A percentile compares a stretch with the other conserved stretches of the same genome.
phyloP scores from a whole-genome alignment of 1,140 invertebrate species.

The Neodiprion lecontei region DNA sequence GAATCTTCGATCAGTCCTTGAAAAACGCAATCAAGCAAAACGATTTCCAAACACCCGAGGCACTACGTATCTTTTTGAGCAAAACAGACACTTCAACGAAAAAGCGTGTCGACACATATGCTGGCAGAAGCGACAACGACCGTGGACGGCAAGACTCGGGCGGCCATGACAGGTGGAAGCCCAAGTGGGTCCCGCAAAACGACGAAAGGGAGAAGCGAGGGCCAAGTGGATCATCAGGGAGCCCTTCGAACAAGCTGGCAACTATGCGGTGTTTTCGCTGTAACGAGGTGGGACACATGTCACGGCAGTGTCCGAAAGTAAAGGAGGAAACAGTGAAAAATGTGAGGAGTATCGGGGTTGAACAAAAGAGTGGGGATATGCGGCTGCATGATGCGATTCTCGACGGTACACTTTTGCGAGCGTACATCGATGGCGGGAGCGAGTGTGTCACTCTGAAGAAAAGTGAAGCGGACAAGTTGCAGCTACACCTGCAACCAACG shows the following conservation, averaged over 20 bases:
- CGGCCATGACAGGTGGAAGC: too few species aligned
- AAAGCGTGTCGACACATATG: slow-evolving; percentile 18
- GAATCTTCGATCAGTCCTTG: slow-evolving; percentile 32
- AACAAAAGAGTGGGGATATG: neutral
- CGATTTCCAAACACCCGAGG: neutral
- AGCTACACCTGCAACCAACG: too few species aligned
- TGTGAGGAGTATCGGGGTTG: slow-evolving; percentile 13
- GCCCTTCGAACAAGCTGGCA: neutral
- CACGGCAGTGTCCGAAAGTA: slow-evolving; percentile 16
- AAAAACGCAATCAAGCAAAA: too few species aligned
- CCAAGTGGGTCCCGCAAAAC: too few species aligned
- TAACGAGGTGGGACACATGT: slow-evolving; percentile 18
- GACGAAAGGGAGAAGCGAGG: neutral
- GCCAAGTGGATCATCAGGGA: neutral
- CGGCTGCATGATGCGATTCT: slow-evolving; percentile 23
- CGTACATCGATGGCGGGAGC: too few species aligned
- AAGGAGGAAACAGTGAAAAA: slow-evolving; percentile 19
- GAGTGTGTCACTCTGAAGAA: too few species aligned
- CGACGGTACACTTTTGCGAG: slow-evolving; percentile 3
- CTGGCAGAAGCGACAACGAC: slow-evolving; percentile 17
- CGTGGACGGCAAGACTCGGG: too few species aligned
- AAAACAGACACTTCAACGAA: neutral
- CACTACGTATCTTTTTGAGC: slow-evolving; percentile 2
- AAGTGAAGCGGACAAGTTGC: too few species aligned
- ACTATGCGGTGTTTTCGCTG: neutral